Conservation (phyloP, 2,888 invertebrate species). For the Trachelus troglodyta region DNA sequence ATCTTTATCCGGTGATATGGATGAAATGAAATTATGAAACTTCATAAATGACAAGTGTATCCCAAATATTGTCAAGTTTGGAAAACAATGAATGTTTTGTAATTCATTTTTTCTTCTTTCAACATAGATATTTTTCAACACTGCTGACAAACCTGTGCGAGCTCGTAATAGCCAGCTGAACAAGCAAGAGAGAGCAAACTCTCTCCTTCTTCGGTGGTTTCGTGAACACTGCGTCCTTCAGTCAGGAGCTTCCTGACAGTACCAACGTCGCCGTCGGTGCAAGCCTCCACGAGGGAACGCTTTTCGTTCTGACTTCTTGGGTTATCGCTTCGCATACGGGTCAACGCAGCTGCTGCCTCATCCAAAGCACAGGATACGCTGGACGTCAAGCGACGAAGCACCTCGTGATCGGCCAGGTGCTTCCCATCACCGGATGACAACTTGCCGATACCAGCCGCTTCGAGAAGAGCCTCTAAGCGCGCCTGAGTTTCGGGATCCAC, state of each 20-base stretch:
- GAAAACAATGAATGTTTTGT: background rate
- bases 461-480: slow-evolving; percentile 90
- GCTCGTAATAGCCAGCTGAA: slow-evolving; percentile 96
- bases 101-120: background rate
- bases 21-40: background rate
- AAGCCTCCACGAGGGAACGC: slow-evolving; percentile 89
- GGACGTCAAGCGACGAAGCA: slow-evolving; percentile 86
- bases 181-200: slow-evolving; percentile 95
- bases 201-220: slow-evolving; percentile 97
- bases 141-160: slow-evolving; percentile 81
- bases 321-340: slow-evolving; percentile 94
- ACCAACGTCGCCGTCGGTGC: slow-evolving; percentile 93
- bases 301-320: slow-evolving; percentile 75
- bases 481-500: slow-evolving; percentile 90
- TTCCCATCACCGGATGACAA: slow-evolving; percentile 83
- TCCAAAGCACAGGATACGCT: slow-evolving; percentile 94
- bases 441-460: slow-evolving; percentile 92
- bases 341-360: slow-evolving; percentile 96
- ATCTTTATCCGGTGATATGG: too few species aligned
- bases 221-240: slow-evolving; percentile 94
- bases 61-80: background rate
- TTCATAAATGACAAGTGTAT: background rate
- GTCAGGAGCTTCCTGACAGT: slow-evolving; percentile 92
- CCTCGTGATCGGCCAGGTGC: slow-evolving; percentile 89
- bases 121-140: background rate